Evolutionary conservation across 2,888 invertebrate species (phyloP), one percentile per base, ranked within the genome.

Genomic region (Chrysolina oricalcia): DNA sequence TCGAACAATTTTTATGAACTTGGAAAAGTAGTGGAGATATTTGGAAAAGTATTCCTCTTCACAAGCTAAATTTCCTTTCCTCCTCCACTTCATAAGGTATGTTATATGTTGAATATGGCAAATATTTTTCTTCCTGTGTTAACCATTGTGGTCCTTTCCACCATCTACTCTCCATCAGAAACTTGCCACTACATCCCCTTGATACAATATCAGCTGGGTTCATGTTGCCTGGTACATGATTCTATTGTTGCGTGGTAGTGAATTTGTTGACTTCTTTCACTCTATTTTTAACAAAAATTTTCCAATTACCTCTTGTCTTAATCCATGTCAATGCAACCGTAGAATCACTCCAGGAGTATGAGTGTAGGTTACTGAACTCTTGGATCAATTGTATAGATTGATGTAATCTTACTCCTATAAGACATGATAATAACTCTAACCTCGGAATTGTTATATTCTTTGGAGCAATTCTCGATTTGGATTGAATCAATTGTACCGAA

Each of bases 321-420:
- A 59, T 62, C 27, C 46, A 62, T 2, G 70, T 62, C 19, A 70
- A 21, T 21, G 46, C 48, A 43, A 70, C 62, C 62, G 59, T 70
- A 4, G 62, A 70, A 23, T 70, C 59, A 21, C 62, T 59, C 62
- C 59, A 70, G 13, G 10, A 68, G 59, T 59, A 59, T 17, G 59
- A 40, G 56, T 70, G 41, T 21, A 43, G 19, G 17, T 48, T 46
- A 2, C 11, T 15, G 15, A 46, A 66, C 23, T 13, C 46, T 9
- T 66, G 10, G 8, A 46, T 8, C 6, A 19, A 23, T 48, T 46
- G 19, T 1, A 23, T n/a, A 6, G n/a, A n/a, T n/a, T n/a, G n/a
- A n/a, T n/a, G n/a, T n/a, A n/a, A n/a, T n/a, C n/a, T n/a, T n/a
- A n/a, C n/a, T n/a, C n/a, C n/a, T n/a, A n/a, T n/a, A n/a, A n/a